These are phyloP conservation scores for Tautogolabrus adspersus DNA, from an alignment of 2,113 vertebrate species.

Conservation along the genomic window DNA sequence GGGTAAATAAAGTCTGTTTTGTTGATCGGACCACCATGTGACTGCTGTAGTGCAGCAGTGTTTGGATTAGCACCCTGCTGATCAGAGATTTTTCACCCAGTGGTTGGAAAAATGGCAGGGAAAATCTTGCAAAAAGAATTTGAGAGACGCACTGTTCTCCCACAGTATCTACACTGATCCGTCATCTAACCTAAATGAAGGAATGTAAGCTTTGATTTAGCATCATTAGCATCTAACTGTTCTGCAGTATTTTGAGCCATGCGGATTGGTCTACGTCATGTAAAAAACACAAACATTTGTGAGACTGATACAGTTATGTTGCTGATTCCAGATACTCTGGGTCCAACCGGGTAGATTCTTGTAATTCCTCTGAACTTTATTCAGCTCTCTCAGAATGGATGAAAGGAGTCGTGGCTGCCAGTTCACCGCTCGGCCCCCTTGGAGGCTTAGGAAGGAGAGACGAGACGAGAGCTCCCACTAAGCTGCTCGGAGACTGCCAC, in stretches of 20 bases:
- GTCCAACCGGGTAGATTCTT: conserved; percentile 69
- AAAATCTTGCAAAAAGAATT: conserved; percentile 1
- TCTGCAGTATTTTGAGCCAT: conserved; percentile 15
- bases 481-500: conserved; percentile 70
- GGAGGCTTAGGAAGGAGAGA: conserved; percentile 64
- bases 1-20: conserved; percentile 29
- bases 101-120: conserved; percentile 18
- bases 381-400: conserved; percentile 71
- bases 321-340: conserved; percentile 50
- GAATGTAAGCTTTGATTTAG: conserved; percentile 30
- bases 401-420: conserved; percentile 64
- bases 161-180: conserved; percentile 17
- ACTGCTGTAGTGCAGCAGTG: neutral
- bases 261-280: conserved; percentile 15
- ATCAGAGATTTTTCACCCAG: conserved; percentile 27
- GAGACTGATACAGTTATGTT: conserved; percentile 43
- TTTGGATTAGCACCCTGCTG: conserved; percentile 35
- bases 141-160: conserved; percentile 20
- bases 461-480: conserved; percentile 67
- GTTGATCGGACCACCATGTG: conserved; percentile 15
- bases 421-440: conserved; percentile 61
- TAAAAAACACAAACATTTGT: conserved; percentile 56
- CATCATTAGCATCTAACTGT: conserved; percentile 20
- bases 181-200: conserved; percentile 28
- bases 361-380: conserved; percentile 80